These are phyloP conservation scores for Brachionus paranguensis DNA, from an alignment of 1,140 invertebrate genomes.

Conservation along the genomic window DNA sequence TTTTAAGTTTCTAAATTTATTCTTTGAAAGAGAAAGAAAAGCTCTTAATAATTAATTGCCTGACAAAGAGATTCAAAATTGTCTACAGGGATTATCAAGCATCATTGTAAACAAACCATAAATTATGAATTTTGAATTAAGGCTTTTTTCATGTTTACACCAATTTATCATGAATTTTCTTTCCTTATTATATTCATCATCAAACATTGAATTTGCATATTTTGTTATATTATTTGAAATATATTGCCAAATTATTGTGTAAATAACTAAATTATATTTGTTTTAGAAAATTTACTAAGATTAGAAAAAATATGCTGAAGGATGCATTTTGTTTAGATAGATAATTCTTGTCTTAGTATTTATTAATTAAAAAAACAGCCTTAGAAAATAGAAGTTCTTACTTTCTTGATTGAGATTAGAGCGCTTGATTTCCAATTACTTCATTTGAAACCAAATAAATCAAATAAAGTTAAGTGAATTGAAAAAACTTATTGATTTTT, in stretches of 20 bases:
- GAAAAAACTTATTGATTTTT: not conserved
- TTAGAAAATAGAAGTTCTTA: not conserved
- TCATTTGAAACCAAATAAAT: not conserved
- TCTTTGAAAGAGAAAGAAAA: not conserved
- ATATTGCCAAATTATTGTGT: not conserved
- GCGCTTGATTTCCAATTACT: not conserved
- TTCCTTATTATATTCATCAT: not conserved
- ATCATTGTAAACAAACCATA: not conserved
- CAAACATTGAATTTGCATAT: not conserved
- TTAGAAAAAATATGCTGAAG: not conserved
- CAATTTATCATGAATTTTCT: not conserved
- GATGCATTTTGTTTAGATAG: not conserved
- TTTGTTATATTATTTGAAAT: not conserved
- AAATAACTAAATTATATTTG: not conserved
- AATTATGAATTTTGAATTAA: not conserved
- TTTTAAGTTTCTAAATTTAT: not conserved
- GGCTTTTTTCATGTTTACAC: not conserved
- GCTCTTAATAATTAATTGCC: not conserved
- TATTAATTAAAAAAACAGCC: not conserved
- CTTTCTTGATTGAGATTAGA: not conserved
- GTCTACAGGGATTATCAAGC: not conserved
- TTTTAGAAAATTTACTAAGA: not conserved
- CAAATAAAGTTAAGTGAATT: not conserved
- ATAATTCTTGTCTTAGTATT: not conserved
- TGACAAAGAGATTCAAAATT: not conserved